Conservation (phyloP, 2,888 invertebrate species). For the Perizoma affinitatum region DNA sequence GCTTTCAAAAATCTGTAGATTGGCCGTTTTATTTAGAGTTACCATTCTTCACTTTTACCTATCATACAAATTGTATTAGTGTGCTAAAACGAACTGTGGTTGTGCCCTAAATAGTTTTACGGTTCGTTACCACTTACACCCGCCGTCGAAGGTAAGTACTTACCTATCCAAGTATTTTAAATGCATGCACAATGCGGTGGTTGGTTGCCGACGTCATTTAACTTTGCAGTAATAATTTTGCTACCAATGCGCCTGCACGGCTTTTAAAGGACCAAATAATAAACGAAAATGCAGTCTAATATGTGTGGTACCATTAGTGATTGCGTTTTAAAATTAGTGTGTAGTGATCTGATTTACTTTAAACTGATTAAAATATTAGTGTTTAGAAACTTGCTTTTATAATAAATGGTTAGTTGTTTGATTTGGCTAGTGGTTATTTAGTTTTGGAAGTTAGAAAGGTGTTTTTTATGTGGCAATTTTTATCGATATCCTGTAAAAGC, state of each 20-base stretch:
- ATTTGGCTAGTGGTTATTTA: too few relatives aligned
- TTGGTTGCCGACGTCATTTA: slow-evolving; percentile 79
- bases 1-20: slow-evolving; percentile 21
- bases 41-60: too few relatives aligned
- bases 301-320: slow-evolving; percentile 59
- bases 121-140: slow-evolving; percentile 56
- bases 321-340: slow-evolving; percentile 50
- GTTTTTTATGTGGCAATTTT: too few relatives aligned
- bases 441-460: too few relatives aligned
- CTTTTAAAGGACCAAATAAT: slow-evolving; percentile 67
- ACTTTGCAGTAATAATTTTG: slow-evolving; percentile 82
- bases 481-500: background rate
- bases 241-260: slow-evolving; percentile 80
- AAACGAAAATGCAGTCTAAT: slow-evolving; percentile 72
- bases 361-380: slow-evolving; percentile 29
- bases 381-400: slow-evolving; percentile 31
- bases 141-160: too few relatives aligned
- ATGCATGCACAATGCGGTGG: slow-evolving; percentile 79
- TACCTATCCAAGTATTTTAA: slow-evolving; percentile 69
- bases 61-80: too few relatives aligned
- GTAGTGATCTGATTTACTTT: slow-evolving; percentile 45
- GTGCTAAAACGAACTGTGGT: slow-evolving; percentile 37
- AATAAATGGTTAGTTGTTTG: slow-evolving; percentile 51
- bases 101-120: slow-evolving; percentile 69
- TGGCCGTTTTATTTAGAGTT: too few relatives aligned